Conservation (phyloP, 2,797 vertebrate genomes). For the Carduelis carduelis region DNA sequence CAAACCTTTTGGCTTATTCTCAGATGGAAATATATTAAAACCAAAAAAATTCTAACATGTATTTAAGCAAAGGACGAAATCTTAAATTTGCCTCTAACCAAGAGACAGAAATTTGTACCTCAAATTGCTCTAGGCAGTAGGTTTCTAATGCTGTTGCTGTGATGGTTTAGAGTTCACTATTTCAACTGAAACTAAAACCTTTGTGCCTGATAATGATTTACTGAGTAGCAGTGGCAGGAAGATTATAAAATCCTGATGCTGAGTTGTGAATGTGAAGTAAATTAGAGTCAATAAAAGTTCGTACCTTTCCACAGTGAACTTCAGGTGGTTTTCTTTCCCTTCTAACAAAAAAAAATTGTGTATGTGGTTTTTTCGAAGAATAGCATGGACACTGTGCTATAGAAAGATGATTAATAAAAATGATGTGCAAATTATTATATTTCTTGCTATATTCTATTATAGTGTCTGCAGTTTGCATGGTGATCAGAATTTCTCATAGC, state of each 20-base stretch:
- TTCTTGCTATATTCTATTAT: neutral
- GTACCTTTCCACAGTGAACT: conserved; percentile 5
- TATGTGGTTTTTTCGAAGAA: neutral
- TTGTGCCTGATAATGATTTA: conserved; percentile 67
- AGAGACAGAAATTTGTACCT: conserved; percentile 17
- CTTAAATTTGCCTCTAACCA: conserved; percentile 24
- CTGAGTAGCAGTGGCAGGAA: conserved; percentile 31
- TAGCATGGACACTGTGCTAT: neutral
- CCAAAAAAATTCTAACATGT: conserved; percentile 26
- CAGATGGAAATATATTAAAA: conserved; percentile 44
- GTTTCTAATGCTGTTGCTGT: conserved; percentile 34
- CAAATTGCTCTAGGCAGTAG: conserved; percentile 7
- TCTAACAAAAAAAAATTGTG: neutral
- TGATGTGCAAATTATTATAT: neutral
- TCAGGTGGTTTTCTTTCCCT: neutral
- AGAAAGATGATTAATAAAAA: neutral
- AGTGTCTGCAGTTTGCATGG: neutral
- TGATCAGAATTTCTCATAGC: neutral
- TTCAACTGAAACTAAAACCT: conserved; percentile 61
- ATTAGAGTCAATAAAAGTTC: conserved; percentile 63
- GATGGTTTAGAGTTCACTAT: conserved; percentile 9
- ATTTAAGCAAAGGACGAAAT: conserved; percentile 35
- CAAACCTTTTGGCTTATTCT: conserved; percentile 27
- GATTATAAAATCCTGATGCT: conserved; percentile 15
- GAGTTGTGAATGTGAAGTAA: conserved; percentile 67